These are phyloP conservation scores for Poecilus cupreus DNA, from an alignment of 2,888 invertebrate genomes.

Conservation along the genomic window DNA sequence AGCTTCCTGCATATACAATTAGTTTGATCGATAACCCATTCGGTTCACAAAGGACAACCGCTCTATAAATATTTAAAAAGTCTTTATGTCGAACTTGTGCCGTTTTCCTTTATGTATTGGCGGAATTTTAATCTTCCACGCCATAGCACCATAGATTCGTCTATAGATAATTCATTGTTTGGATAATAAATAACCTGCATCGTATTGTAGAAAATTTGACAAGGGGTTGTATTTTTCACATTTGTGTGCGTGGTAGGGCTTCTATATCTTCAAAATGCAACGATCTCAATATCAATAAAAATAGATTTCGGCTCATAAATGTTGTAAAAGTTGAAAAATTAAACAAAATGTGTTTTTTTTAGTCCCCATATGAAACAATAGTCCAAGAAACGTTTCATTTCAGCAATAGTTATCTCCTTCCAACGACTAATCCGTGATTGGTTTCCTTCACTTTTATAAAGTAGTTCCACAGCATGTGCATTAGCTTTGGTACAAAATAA, in stretches of 20 bases:
- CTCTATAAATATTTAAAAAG: too few relatives aligned
- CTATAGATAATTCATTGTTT: constrained; percentile 55
- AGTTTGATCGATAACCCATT: constrained; percentile 64
- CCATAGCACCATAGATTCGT: constrained; percentile 65
- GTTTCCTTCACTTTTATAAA: constrained; percentile 55
- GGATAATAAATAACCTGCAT: constrained; percentile 60
- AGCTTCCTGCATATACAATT: constrained; percentile 44
- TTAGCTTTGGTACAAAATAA: constrained; percentile 53
- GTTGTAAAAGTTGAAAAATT: constrained; percentile 32
- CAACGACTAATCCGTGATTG: constrained; percentile 64
- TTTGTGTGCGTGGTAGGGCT: background rate
- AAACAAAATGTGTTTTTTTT: constrained; percentile 8
- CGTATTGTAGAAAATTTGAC: constrained; percentile 59
- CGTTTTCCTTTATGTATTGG: constrained; percentile 67
- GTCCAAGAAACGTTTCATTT: constrained; percentile 68
- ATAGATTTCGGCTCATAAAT: constrained; percentile 60
- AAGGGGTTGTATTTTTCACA: constrained; percentile 52
- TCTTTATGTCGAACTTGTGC: constrained; percentile 58
- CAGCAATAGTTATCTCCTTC: constrained; percentile 64
- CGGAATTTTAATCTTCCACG: constrained; percentile 66
- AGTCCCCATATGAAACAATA: constrained; percentile 66
- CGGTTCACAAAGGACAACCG: constrained; percentile 67
- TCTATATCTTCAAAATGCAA: constrained; percentile 57
- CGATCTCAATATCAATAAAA: constrained; percentile 59
- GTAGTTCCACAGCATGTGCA: constrained; percentile 58